Base-by-base conservation (phyloP, 2,888 invertebrate species). In the Limnephilus marmoratus region DNA sequence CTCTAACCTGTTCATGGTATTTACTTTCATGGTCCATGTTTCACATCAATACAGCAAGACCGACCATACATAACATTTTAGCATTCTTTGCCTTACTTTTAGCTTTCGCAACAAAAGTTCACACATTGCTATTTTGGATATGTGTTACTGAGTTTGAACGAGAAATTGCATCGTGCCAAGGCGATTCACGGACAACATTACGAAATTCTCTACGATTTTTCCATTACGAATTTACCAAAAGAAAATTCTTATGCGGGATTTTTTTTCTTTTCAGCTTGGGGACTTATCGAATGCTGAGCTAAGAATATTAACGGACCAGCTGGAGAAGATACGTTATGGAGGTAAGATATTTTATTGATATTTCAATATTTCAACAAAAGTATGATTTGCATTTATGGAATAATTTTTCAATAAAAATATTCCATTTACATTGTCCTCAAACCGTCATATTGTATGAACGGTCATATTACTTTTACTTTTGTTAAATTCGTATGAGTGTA, bases 231-330 rank as follows among this genome's bases (percentile, higher is more conserved):
- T 24, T 68, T 2, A 5, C 24, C 2, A 24, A 68, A 68, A 9
- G 9, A 68, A 68, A 68, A 68, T 68, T 24, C 68, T 68, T 9
- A 68, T 68, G 4, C n/a, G 9, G 7, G 1, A 68, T 92, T 93
- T 93, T 93, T 93, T 94, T 95, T 95, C 95, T 94, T 97, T 97
- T 94, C 96, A 99, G 99, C 97, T 99, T 94, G 99, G 99, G 91
- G 98, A 99, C 95, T 96, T 98, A 94, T 99, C 99, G 83, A 99
- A 99, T 96, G 97, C 98, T 81, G 99, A 99, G 95, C 96, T 99
- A 94, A 97, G 99, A 95, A 97, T 98, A 96, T 97, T 99, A 95
- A 99, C 99, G 92, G 98, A 99, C 95, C 98, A 99, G 95, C 96
- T 99, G 95, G 98, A 98, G 95, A 98, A 98, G 96, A 99, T 99